Base-by-base conservation (phyloP, 2,113 vertebrate genomes). In the Xenopus borealis region DNA sequence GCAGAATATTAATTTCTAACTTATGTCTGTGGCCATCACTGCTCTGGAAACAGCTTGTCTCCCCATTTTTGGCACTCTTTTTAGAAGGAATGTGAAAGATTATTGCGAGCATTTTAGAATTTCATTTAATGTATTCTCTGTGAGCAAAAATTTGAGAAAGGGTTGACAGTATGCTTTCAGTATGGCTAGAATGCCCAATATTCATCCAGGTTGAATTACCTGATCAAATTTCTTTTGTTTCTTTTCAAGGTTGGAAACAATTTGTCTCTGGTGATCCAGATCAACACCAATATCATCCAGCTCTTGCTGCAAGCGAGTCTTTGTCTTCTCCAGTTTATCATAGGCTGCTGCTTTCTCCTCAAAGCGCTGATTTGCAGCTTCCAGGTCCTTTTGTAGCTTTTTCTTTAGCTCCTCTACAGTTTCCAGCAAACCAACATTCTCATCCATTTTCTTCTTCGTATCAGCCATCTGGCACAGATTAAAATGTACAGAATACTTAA, bases 161-260 rank as follows among this genome's bases (percentile, higher is more conserved):
- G 33, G 33, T 40, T 40, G 33, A 40, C 33, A 40, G 5, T 40
- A 9, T 40, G 33, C 2, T 9, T 40, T 40, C 33, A 40, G 33
- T 1, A 40, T 33, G 30, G 30, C 33, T 40, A 40, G 2, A 40
- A 9, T 9, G 33, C 33, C 33, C 33, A 40, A 6, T 40, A 6
- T 40, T 40, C 33, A 40, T 7, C 33, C 3, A 40, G 33, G 33
- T 6, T 61, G 9, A 16, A 20, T 61, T 14, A 98, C 97, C 96
- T 99, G 97, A 89, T 99, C 97, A 75, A 99, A 99, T 88, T 99
- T 99, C 89, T 98, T 99, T 88, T 99, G 97, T 83, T 98, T 99
- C 90, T 98, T 99, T 90, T 99, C 97, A 78, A 99, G 90, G 87
- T 97, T 99, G 86, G 94, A 96, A 69, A 95, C 95, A 0, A 92